Evolutionary conservation across 2,797 vertebrate genomes (phyloP).

Genomic region (Gymnothorax reevesii): DNA sequence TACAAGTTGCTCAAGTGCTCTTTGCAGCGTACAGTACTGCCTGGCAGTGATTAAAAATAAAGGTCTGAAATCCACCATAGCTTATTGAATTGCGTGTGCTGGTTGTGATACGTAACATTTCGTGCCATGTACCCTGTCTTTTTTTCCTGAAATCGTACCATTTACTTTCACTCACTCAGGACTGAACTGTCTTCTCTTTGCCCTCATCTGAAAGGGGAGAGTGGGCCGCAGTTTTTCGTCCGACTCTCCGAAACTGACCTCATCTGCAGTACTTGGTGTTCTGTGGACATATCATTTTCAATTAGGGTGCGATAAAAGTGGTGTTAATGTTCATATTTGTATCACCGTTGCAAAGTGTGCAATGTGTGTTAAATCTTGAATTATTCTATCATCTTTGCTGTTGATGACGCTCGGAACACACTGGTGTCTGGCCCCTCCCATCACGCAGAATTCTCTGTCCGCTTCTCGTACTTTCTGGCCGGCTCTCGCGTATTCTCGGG

Average conservation of each 20-base stretch:
- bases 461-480: background rate
- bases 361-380: too few species aligned
- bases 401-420: background rate
- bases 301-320: too few species aligned
- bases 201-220: background rate
- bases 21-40: background rate
- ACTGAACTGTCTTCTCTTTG: background rate
- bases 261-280: too few species aligned
- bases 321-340: too few species aligned
- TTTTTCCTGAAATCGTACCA: too few species aligned
- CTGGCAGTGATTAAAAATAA: background rate
- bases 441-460: background rate
- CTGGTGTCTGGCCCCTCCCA: background rate
- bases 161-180: background rate
- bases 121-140: background rate
- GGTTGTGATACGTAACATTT: background rate
- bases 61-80: background rate
- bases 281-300: background rate
- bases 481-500: background rate
- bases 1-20: background rate
- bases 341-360: too few species aligned
- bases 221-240: background rate
- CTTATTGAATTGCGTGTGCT: background rate
- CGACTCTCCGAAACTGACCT: background rate
- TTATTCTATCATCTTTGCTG: background rate